These are phyloP conservation scores for Gobio gobio DNA, from an alignment of 2,113 vertebrate genomes.

Conservation along the genomic window DNA sequence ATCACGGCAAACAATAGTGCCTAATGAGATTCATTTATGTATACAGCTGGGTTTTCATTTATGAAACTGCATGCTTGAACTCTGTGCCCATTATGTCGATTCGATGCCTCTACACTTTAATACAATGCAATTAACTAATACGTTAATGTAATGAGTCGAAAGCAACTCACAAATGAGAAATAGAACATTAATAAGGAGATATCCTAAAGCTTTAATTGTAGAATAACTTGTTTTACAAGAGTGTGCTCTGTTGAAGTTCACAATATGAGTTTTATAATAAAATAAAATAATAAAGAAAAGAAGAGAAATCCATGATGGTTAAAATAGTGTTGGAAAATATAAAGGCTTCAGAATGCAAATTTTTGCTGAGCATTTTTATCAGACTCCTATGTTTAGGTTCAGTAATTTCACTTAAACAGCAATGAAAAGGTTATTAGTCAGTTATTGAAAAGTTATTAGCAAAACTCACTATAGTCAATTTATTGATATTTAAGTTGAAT, in stretches of 20 bases:
- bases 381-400: too few relatives aligned
- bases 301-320: too few relatives aligned
- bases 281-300: background rate
- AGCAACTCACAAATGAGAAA: constrained; percentile 2
- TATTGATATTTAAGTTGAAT: too few relatives aligned
- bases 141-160: constrained; percentile 5
- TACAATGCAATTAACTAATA: background rate
- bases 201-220: background rate
- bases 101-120: background rate
- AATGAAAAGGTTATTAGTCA: too few relatives aligned
- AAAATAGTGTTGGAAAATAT: too few relatives aligned
- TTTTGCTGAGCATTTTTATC: too few relatives aligned
- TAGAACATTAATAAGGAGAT: background rate
- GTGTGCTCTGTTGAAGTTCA: background rate
- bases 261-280: background rate
- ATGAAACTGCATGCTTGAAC: constrained; percentile 14
- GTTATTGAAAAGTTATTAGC: too few relatives aligned
- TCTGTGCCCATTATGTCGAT: constrained; percentile 2
- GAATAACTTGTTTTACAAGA: background rate
- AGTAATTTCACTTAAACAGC: too few relatives aligned
- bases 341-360: too few relatives aligned
- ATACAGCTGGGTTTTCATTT: constrained; percentile 8
- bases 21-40: constrained; percentile 26
- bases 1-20: background rate
- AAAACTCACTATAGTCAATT: too few relatives aligned